These are phyloP conservation scores for Oasisia sp. DNA, from an alignment of 2,888 invertebrate genomes.

Conservation along the genomic window DNA sequence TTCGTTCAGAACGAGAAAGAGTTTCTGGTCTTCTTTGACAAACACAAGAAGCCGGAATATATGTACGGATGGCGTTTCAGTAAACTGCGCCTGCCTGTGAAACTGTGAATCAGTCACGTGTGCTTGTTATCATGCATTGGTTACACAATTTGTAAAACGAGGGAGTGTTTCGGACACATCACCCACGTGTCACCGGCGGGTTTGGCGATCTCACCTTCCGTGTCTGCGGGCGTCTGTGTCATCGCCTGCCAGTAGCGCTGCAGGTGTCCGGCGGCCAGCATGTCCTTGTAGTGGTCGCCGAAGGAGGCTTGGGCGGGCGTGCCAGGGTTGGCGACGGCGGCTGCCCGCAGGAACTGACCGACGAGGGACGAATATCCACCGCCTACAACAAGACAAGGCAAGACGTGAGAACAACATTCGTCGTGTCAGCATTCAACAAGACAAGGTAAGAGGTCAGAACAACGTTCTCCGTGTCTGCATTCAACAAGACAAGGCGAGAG, in stretches of 20 bases:
- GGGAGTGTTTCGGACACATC: too few relatives aligned
- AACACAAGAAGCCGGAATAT: too few relatives aligned
- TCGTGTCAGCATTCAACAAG: too few relatives aligned
- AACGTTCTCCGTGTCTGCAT: too few relatives aligned
- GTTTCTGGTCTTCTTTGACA: too few relatives aligned
- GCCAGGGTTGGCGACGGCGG: not conserved
- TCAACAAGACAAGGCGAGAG: too few relatives aligned
- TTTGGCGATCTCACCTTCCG: not conserved
- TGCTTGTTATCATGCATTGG: not conserved
- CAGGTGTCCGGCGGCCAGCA: not conserved
- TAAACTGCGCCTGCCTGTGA: not conserved
- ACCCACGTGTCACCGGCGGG: too few relatives aligned
- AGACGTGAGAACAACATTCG: too few relatives aligned
- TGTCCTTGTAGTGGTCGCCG: not conserved
- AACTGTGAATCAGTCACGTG: not conserved
- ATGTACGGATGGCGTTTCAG: not conserved
- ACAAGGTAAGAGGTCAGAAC: too few relatives aligned
- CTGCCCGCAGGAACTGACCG: not conserved
- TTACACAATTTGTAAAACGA: too few relatives aligned
- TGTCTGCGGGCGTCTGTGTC: not conserved
- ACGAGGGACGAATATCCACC: not conserved
- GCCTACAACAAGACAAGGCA: not conserved
- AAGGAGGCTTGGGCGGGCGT: not conserved
- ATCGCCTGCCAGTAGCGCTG: constrained; percentile 3
- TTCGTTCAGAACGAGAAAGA: too few relatives aligned